Percentiles rank a stretch among this genome's conserved stretches.
These are phyloP conservation scores for Lamprologus sp. DNA, from an alignment of 2,113 vertebrate species.

Conservation along the genomic window DNA sequence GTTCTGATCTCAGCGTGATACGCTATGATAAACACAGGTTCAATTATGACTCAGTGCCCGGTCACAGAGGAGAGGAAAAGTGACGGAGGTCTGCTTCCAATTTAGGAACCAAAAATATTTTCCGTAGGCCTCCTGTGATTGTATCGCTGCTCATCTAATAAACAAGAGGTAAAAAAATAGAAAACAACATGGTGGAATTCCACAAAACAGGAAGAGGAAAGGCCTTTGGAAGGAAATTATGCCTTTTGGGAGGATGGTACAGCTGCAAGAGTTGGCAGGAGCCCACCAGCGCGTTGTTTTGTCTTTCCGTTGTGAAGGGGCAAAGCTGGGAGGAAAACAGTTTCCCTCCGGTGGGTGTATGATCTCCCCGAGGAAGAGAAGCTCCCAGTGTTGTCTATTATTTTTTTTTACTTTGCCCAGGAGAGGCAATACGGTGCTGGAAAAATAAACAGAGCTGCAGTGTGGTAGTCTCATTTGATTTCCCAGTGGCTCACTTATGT, in stretches of 20 bases:
- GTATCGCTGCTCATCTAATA: constrained; percentile 31
- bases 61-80: constrained; percentile 44
- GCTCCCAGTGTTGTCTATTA: neutral
- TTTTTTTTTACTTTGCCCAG: neutral
- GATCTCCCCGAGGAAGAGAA: neutral
- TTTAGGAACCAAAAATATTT: constrained; percentile 33
- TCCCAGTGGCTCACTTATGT: constrained; percentile 14
- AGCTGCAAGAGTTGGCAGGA: neutral
- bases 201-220: constrained; percentile 5
- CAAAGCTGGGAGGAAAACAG: neutral
- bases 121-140: neutral
- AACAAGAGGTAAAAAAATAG: neutral
- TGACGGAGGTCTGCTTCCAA: constrained; percentile 49
- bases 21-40: neutral
- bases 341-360: neutral
- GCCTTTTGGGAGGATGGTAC: neutral
- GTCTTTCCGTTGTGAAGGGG: neutral
- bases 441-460: constrained; percentile 47
- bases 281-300: neutral
- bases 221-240: constrained; percentile 6
- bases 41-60: constrained; percentile 22
- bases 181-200: neutral
- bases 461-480: neutral
- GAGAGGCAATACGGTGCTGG: constrained; percentile 5
- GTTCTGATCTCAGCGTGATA: constrained; percentile 11